Conservation (phyloP, 2,888 invertebrate genomes). For the Globia sparganii region DNA sequence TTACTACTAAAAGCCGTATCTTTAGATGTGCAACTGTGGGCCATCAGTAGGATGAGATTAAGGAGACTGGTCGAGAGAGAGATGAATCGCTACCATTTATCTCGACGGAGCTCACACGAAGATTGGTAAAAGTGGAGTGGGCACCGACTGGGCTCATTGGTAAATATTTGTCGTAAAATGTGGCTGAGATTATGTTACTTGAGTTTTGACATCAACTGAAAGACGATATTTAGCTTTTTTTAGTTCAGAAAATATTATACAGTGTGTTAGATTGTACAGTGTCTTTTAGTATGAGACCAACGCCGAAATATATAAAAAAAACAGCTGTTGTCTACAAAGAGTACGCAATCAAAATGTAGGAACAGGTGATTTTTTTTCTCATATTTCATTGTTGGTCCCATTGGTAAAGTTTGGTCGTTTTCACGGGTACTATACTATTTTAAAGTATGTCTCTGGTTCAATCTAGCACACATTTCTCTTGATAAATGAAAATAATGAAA, state of each 20-base stretch:
- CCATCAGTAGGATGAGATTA: conserved; percentile 60
- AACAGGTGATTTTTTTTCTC: not conserved
- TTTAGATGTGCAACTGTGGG: conserved; percentile 60
- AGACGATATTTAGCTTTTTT: not conserved
- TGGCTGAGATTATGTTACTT: not conserved
- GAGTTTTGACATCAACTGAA: not conserved
- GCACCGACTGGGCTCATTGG: not conserved
- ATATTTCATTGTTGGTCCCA: not conserved
- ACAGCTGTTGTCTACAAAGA: not conserved
- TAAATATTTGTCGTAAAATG: conserved; percentile 2
- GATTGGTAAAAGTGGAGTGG: conserved; percentile 51
- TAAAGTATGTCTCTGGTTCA: not conserved
- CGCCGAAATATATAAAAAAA: not conserved
- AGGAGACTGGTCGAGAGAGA: conserved; percentile 68
- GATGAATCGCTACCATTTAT: conserved; percentile 69
- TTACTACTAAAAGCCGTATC: conserved; percentile 40
- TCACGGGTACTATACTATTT: not conserved
- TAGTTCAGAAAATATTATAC: not conserved
- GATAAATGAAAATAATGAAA: not conserved
- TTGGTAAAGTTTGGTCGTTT: not conserved
- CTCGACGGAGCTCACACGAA: conserved; percentile 50
- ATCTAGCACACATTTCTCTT: not conserved
- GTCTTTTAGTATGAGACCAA: not conserved
- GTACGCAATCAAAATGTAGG: not conserved
- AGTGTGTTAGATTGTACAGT: not conserved